Percentiles rank a stretch among this genome's conserved stretches.
Evolutionary conservation across 2,113 vertebrate genomes (phyloP).

Genomic region (Scomber japonicus): DNA sequence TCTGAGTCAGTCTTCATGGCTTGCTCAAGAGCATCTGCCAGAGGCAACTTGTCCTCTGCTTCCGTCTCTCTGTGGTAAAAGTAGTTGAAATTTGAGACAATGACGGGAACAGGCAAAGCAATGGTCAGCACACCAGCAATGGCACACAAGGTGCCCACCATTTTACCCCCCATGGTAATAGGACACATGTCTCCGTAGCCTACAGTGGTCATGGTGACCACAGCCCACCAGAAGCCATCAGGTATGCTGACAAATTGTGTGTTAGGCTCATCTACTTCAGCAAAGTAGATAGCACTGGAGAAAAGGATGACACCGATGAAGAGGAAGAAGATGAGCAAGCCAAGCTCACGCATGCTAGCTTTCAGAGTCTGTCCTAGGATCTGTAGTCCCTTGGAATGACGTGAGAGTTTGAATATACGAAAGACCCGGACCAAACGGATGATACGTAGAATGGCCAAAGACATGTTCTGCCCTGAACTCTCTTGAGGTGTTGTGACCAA

Average conservation of each 20-base stretch:
- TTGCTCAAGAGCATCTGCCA: slow-evolving; percentile 82
- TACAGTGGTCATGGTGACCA: slow-evolving; percentile 99
- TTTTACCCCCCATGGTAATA: slow-evolving; percentile 92
- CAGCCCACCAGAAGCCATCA: slow-evolving; percentile 99
- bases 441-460: slow-evolving; percentile 94
- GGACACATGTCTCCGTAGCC: slow-evolving; percentile 99
- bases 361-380: slow-evolving; percentile 95
- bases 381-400: slow-evolving; percentile 95
- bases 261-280: slow-evolving; percentile 94
- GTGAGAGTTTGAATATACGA: slow-evolving; percentile 95
- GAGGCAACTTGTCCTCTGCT: slow-evolving; percentile 90
- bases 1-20: slow-evolving; percentile 74
- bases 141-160: slow-evolving; percentile 96
- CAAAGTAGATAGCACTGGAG: slow-evolving; percentile 97
- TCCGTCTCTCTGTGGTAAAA: slow-evolving; percentile 98
- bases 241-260: slow-evolving; percentile 98
- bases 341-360: slow-evolving; percentile 92
- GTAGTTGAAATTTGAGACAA: slow-evolving; percentile 99
- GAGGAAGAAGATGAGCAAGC: slow-evolving; percentile 97
- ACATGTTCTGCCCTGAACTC: slow-evolving; percentile 94
- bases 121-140: slow-evolving; percentile 97
- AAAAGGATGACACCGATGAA: slow-evolving; percentile 98
- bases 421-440: slow-evolving; percentile 97
- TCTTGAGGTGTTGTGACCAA: slow-evolving; percentile 88
- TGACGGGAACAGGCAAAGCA: slow-evolving; percentile 96